phyloP scores from a whole-genome alignment of 2,113 vertebrate genomes.

The Bubalus kerabau region DNA sequence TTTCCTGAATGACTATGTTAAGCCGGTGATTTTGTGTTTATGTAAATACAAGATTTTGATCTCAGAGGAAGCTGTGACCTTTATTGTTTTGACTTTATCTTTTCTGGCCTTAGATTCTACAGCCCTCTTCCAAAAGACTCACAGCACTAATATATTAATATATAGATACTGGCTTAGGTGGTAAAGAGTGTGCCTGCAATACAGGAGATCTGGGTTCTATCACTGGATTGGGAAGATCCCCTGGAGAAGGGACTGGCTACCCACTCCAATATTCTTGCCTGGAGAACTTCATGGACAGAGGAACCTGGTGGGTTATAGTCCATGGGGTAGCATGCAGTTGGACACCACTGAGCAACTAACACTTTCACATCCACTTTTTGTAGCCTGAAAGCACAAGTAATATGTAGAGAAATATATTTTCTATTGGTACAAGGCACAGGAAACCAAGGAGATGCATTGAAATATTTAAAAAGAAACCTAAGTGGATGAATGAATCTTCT shows the following conservation, averaged over 20 bases:
- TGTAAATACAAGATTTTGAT: background rate
- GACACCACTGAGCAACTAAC: background rate
- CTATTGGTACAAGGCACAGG: background rate
- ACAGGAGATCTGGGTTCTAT: background rate
- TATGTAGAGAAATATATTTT: background rate
- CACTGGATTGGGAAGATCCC: background rate
- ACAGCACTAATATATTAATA: background rate
- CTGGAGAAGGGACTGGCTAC: background rate
- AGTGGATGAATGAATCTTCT: background rate
- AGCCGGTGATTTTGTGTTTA: background rate
- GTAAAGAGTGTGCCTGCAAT: background rate
- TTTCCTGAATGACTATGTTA: constrained; percentile 28
- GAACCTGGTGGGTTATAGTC: background rate
- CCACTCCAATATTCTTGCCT: background rate
- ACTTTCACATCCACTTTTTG: background rate
- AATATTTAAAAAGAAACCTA: background rate
- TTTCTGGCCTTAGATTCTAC: background rate
- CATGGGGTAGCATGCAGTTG: background rate
- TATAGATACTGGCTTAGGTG: background rate
- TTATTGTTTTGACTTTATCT: background rate
- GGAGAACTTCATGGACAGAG: background rate
- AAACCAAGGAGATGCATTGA: background rate
- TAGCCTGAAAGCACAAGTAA: background rate
- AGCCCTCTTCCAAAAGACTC: background rate
- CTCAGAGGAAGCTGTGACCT: background rate